Conservation (phyloP, 2,797 vertebrate genomes). For the Alcedo quadribrachys region DNA sequence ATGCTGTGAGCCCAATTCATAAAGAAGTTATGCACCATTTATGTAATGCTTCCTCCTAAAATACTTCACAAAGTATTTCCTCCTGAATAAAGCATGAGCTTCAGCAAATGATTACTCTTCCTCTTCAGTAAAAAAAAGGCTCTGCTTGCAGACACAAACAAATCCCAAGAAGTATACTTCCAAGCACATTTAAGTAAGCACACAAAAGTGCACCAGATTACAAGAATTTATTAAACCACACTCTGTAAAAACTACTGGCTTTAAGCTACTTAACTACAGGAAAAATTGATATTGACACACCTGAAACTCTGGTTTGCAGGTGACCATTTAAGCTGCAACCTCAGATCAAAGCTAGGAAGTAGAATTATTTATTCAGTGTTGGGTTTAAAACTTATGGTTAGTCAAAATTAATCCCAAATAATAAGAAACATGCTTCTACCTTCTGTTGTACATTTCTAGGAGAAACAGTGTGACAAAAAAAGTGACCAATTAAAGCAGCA, state of each 20-base stretch:
- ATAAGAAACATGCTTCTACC: background rate
- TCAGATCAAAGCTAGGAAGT: background rate
- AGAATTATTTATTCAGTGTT: background rate
- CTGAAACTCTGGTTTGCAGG: background rate
- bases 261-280: background rate
- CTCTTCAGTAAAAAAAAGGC: background rate
- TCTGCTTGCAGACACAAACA: background rate
- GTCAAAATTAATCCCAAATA: background rate
- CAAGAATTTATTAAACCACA: background rate
- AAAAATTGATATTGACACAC: background rate
- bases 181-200: background rate
- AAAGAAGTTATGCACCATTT: conserved; percentile 62
- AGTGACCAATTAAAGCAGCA: background rate
- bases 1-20: conserved; percentile 59
- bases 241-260: background rate
- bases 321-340: background rate
- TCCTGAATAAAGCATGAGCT: background rate
- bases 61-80: conserved; percentile 43
- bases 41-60: conserved; percentile 9
- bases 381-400: background rate
- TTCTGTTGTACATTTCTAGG: background rate
- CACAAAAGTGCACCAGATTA: background rate
- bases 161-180: background rate
- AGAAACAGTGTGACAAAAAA: background rate
- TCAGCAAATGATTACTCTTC: background rate